Percentiles rank a stretch among this genome's conserved stretches.
Evolutionary conservation across 1,140 invertebrate genomes (phyloP).

Genomic region (Neelides sp.): DNA sequence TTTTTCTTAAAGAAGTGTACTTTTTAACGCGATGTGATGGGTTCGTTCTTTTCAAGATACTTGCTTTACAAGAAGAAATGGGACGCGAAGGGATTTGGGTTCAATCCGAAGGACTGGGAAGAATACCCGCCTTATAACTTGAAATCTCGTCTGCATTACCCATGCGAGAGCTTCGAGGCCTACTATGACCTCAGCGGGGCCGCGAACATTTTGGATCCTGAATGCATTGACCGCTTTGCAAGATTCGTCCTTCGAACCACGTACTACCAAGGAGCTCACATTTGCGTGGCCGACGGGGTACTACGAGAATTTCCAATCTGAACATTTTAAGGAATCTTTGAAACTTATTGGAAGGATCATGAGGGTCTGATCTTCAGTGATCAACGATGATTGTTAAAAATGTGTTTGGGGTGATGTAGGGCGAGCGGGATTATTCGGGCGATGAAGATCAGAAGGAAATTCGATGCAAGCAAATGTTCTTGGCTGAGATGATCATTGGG

Average conservation of each 20-base stretch:
- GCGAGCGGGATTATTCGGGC: neutral
- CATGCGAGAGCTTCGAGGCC: slow-evolving; percentile 78
- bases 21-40: too few species aligned
- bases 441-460: slow-evolving; percentile 28
- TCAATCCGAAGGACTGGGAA: slow-evolving; percentile 71
- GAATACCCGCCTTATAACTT: slow-evolving; percentile 90
- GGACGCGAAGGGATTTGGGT: slow-evolving; percentile 82
- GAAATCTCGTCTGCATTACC: slow-evolving; percentile 59
- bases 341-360: neutral
- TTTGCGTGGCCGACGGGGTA: slow-evolving; percentile 95
- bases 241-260: slow-evolving; percentile 65
- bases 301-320: slow-evolving; percentile 34
- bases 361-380: neutral
- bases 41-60: slow-evolving; percentile 87
- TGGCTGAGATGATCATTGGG: slow-evolving; percentile 22
- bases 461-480: slow-evolving; percentile 15
- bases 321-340: too few species aligned
- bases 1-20: neutral
- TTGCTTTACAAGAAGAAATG: slow-evolving; percentile 75
- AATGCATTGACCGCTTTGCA: slow-evolving; percentile 65
- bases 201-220: slow-evolving; percentile 76
- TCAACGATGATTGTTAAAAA: too few species aligned
- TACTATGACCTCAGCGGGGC: slow-evolving; percentile 60
- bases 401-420: slow-evolving; percentile 8
- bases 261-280: slow-evolving; percentile 70